These are phyloP conservation scores for Erebia ligea DNA, from an alignment of 2,888 invertebrate species.

Conservation along the genomic window DNA sequence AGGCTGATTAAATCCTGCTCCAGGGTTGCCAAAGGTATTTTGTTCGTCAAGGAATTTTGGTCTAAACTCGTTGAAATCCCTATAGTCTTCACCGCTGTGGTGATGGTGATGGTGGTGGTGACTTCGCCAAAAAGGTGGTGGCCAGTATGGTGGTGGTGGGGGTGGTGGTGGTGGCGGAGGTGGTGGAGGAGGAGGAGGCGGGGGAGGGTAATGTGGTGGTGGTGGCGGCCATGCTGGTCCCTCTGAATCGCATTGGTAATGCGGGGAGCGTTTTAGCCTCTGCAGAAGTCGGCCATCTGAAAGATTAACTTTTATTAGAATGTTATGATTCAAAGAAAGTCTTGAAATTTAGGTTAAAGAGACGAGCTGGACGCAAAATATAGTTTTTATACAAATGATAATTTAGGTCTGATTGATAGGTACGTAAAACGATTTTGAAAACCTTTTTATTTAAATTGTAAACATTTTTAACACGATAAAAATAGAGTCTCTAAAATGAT, in stretches of 20 bases:
- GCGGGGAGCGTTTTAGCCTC: constrained; percentile 60
- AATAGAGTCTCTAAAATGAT: too few relatives aligned
- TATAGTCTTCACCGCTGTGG: constrained; percentile 25
- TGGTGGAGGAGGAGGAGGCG: constrained; percentile 43
- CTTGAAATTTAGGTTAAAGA: too few relatives aligned
- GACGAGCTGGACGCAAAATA: too few relatives aligned
- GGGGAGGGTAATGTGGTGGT: constrained; percentile 32
- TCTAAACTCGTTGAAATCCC: constrained; percentile 7
- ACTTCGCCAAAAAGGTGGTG: constrained; percentile 37
- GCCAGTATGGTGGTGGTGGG: constrained; percentile 37
- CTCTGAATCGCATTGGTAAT: constrained; percentile 45
- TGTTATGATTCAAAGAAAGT: too few relatives aligned
- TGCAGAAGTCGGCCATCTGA: constrained; percentile 51
- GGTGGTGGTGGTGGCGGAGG: constrained; percentile 26
- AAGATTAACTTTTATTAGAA: constrained; percentile 18
- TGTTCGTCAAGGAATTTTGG: constrained; percentile 12
- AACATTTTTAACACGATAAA: too few relatives aligned
- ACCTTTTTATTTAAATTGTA: too few relatives aligned
- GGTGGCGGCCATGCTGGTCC: constrained; percentile 38
- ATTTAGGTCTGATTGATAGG: too few relatives aligned
- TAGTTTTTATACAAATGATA: too few relatives aligned
- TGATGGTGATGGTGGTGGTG: constrained; percentile 44
- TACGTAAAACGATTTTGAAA: too few relatives aligned
- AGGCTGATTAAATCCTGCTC: background rate
- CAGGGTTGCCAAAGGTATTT: constrained; percentile 12